A percentile compares a stretch with the other conserved stretches of the same genome.
These are phyloP conservation scores for Gymnothorax javanicus DNA, from an alignment of 2,797 vertebrate species.

Conservation along the genomic window DNA sequence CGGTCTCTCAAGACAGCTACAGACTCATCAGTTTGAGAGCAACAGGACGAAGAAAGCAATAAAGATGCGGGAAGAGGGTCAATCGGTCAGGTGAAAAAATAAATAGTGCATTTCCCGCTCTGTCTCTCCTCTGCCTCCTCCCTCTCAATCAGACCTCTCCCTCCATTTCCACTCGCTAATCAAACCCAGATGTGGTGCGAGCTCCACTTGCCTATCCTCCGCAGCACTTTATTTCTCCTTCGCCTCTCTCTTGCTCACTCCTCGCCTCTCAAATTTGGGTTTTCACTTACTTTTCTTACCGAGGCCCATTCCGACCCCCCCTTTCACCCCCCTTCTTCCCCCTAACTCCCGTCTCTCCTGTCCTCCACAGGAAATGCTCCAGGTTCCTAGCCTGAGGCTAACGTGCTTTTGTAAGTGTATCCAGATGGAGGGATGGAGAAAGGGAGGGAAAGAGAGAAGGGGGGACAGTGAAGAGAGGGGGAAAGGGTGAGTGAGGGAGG, in stretches of 20 bases:
- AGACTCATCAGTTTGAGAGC: conserved; percentile 20
- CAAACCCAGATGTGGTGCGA: conserved; percentile 65
- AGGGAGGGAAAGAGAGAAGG: conserved; percentile 29
- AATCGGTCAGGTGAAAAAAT: conserved; percentile 42
- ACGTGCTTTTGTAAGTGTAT: conserved; percentile 67
- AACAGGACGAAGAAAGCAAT: conserved; percentile 16
- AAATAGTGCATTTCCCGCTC: conserved; percentile 38
- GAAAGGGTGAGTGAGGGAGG: not conserved
- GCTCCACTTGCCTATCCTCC: conserved; percentile 28
- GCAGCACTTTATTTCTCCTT: conserved; percentile 17
- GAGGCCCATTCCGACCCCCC: not conserved
- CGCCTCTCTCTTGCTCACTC: conserved; percentile 40
- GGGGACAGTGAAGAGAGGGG: not conserved
- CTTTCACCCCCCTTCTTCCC: not conserved
- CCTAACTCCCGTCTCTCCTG: conserved; percentile 42
- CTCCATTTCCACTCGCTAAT: conserved; percentile 48
- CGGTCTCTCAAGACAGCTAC: conserved; percentile 14
- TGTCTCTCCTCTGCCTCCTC: conserved; percentile 40
- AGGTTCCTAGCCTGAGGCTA: conserved; percentile 69
- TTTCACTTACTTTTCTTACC: conserved; percentile 15
- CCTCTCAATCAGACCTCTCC: conserved; percentile 52
- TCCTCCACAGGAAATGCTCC: conserved; percentile 68
- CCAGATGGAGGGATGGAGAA: conserved; percentile 66
- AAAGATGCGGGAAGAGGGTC: conserved; percentile 48
- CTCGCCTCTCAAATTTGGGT: conserved; percentile 48